Conservation (phyloP, 2,113 vertebrate species). For the Apodemus speciosus region DNA sequence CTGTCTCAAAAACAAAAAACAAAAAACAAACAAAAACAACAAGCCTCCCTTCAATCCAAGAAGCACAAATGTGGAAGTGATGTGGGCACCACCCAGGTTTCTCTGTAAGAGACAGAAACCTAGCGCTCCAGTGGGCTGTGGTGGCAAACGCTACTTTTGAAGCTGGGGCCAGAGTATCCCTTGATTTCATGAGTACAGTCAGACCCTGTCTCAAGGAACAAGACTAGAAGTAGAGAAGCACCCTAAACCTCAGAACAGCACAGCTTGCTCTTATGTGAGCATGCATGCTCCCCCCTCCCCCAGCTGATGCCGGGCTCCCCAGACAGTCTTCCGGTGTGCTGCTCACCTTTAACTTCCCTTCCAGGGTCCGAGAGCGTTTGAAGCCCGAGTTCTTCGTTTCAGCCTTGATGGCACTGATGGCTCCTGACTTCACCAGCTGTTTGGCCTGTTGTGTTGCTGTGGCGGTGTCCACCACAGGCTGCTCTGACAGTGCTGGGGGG, state of each 20-base stretch:
- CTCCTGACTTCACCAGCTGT: slow-evolving; percentile 94
- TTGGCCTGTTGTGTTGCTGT: slow-evolving; percentile 95
- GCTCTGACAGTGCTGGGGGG: slow-evolving; percentile 91
- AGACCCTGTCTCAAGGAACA: not conserved
- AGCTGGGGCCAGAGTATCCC: not conserved
- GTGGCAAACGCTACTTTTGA: not conserved
- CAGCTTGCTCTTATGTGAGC: not conserved
- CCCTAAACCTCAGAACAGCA: not conserved
- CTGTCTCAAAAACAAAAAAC: too few species aligned
- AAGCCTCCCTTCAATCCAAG: not conserved
- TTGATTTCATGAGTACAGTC: not conserved
- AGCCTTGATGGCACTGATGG: slow-evolving; percentile 95
- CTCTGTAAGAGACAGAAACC: not conserved
- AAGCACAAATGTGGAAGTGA: not conserved
- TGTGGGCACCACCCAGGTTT: not conserved
- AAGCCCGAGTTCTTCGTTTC: slow-evolving; percentile 96
- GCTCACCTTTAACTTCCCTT: slow-evolving; percentile 95
- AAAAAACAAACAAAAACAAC: too few species aligned
- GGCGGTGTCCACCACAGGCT: slow-evolving; percentile 93
- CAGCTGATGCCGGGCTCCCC: not conserved
- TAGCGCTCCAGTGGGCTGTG: not conserved
- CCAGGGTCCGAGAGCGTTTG: slow-evolving; percentile 93
- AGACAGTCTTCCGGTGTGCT: not conserved
- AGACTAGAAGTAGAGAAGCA: too few species aligned
- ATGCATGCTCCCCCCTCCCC: not conserved